Evolutionary conservation across 92 coral and sea anemone species (phyloP), one percentile per base, ranked within the genome.

Genomic region (Phenganax subtilis): DNA sequence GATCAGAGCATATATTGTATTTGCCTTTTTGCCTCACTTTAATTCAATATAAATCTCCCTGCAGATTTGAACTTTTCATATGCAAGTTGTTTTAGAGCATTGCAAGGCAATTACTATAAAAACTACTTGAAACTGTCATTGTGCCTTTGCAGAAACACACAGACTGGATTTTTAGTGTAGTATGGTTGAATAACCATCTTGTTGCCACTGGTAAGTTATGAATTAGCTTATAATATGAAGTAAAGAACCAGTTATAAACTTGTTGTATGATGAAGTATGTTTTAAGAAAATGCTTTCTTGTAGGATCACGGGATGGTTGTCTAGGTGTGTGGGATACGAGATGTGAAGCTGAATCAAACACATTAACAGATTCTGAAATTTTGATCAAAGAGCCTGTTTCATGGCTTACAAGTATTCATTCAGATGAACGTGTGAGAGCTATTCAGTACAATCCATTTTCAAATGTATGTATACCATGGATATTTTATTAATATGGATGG

Each of bases 221-320:
- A 7, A 17, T 0, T 0, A 17, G 8, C 67, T 14, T 7, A 5
- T 14, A 61, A 12, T 7, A 61, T 37, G 2, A 37, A 37, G 47
- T 37, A 2, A 37, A 37, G 47, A 37, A 37, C 5, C 2, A 5
- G 47, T 37, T 37, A 37, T 37, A 37, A 37, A 37, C 47, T 37
- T 1, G 47, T 37, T 37, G 5, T 37, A 37, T 37, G 5, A 37
- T 1, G 47, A 37, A 37, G 47, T 37, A 37, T 37, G 5, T 37
- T 37, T 37, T 37, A 37, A 37, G 47, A 59, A 59, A 14, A 1
- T 25, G 27, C 27, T 59, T 14, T 25, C 29, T 47, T 54, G 15
- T 68, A 93, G 97, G 97, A 25, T 93, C 97, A 58, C 85, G 97
- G 72, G 97, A 93, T 91, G 97, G 97, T 9, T 72, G 90, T 52